Evolutionary conservation across 2,797 vertebrate genomes (phyloP).

Genomic region (Malacoraja senta): DNA sequence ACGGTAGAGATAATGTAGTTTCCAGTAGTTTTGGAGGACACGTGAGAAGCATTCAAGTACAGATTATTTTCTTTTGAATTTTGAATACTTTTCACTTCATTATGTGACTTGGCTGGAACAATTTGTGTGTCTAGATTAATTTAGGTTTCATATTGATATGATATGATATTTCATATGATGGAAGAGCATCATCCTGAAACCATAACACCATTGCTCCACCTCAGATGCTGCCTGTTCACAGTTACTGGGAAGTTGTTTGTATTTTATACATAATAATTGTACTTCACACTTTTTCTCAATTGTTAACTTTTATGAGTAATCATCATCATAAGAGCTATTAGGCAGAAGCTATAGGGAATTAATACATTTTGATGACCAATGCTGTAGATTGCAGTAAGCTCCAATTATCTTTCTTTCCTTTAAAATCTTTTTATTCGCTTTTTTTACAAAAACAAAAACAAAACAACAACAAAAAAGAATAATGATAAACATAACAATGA

Average conservation of each 20-base stretch:
- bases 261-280: background rate
- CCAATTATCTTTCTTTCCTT: no score
- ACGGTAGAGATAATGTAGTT: background rate
- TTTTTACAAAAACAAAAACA: no score
- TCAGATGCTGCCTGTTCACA: no score
- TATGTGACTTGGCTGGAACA: background rate
- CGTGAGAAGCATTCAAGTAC: background rate
- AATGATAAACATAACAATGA: no score
- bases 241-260: no score
- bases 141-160: background rate
- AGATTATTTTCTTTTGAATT: background rate
- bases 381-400: background rate
- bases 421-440: no score
- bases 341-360: background rate
- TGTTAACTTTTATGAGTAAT: background rate
- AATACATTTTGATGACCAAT: background rate
- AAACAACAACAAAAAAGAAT: no score
- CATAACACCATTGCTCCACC: no score
- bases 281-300: background rate
- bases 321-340: background rate
- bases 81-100: background rate
- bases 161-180: background rate
- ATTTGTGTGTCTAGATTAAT: background rate
- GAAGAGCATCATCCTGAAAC: no score
- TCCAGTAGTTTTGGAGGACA: background rate